phyloP scores from a whole-genome alignment of 1,140 invertebrate genomes.

The Drosophila santomea region DNA sequence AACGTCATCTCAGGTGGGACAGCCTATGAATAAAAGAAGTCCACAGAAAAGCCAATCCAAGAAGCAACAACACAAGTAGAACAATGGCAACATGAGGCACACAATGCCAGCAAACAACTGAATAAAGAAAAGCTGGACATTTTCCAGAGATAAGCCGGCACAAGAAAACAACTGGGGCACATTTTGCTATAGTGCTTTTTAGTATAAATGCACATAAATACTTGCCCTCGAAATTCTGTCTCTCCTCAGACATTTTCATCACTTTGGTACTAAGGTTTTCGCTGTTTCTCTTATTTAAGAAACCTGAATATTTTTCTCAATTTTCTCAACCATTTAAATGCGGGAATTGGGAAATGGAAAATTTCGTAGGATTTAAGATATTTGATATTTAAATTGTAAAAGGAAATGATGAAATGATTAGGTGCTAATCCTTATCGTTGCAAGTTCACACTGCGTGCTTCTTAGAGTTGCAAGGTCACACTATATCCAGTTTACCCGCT shows the following conservation, averaged over 20 bases:
- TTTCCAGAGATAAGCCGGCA: slow-evolving; percentile 18
- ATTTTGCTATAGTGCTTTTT: slow-evolving; percentile 15
- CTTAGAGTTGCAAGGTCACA: not conserved
- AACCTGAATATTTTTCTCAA: not conserved
- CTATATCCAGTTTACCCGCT: not conserved
- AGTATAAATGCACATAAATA: slow-evolving; percentile 27
- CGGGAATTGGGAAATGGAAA: no score
- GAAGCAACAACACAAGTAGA: slow-evolving; percentile 27
- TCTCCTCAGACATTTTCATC: not conserved
- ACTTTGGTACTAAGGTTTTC: not conserved
- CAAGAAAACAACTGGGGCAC: slow-evolving; percentile 17
- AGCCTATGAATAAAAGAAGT: slow-evolving; percentile 38
- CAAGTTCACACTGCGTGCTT: not conserved
- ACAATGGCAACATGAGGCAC: slow-evolving; percentile 22
- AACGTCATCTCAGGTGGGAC: slow-evolving; percentile 54
- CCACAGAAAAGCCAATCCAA: slow-evolving; percentile 33
- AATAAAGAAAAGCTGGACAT: slow-evolving; percentile 23
- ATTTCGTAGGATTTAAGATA: not conserved
- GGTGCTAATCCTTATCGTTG: not conserved
- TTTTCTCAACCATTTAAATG: slow-evolving; percentile 1
- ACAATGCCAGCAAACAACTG: slow-evolving; percentile 1
- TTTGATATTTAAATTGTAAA: no score
- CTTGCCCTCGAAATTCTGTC: not conserved
- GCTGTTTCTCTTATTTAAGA: not conserved
- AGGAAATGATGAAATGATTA: no score